These are phyloP conservation scores for Drosophila anceps DNA, from an alignment of 2,888 invertebrate species.

Conservation along the genomic window DNA sequence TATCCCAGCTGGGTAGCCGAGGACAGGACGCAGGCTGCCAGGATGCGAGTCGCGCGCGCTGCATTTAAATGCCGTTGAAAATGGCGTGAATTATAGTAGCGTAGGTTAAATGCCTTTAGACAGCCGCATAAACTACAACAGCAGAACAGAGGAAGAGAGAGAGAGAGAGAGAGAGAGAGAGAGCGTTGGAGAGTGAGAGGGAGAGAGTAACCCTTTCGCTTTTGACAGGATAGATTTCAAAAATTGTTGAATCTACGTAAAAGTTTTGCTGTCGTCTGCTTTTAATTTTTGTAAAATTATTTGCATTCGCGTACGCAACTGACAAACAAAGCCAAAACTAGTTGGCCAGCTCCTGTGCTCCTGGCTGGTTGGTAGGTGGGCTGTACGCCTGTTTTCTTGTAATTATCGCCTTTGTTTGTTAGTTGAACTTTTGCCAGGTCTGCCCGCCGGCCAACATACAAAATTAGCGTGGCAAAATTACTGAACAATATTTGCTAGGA, in stretches of 20 bases:
- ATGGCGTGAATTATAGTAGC: slow-evolving; percentile 84
- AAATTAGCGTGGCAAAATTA: slow-evolving; percentile 82
- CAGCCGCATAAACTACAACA: slow-evolving; percentile 78
- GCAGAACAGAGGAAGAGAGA: neutral
- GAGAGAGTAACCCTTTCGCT: slow-evolving; percentile 71
- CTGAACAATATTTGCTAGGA: slow-evolving; percentile 75
- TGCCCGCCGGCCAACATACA: slow-evolving; percentile 79
- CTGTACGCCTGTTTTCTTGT: slow-evolving; percentile 69
- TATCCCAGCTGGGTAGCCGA: slow-evolving; percentile 54
- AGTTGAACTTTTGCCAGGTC: slow-evolving; percentile 75
- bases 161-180: neutral
- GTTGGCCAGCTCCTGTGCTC: slow-evolving; percentile 14
- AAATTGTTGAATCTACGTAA: slow-evolving; percentile 59
- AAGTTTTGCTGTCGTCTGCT: slow-evolving; percentile 71
- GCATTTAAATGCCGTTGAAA: slow-evolving; percentile 81
- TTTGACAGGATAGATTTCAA: slow-evolving; percentile 59
- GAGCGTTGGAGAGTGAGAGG: neutral
- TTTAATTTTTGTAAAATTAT: slow-evolving; percentile 76
- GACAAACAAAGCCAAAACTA: slow-evolving; percentile 54
- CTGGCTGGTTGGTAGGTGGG: neutral
- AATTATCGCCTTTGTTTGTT: slow-evolving; percentile 82
- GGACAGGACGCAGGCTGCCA: slow-evolving; percentile 26
- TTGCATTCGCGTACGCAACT: slow-evolving; percentile 67
- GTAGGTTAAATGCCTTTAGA: slow-evolving; percentile 84
- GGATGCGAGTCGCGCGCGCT: slow-evolving; percentile 63